Conservation (phyloP, 2,113 vertebrate genomes). For the Ctenomys sociabilis region DNA sequence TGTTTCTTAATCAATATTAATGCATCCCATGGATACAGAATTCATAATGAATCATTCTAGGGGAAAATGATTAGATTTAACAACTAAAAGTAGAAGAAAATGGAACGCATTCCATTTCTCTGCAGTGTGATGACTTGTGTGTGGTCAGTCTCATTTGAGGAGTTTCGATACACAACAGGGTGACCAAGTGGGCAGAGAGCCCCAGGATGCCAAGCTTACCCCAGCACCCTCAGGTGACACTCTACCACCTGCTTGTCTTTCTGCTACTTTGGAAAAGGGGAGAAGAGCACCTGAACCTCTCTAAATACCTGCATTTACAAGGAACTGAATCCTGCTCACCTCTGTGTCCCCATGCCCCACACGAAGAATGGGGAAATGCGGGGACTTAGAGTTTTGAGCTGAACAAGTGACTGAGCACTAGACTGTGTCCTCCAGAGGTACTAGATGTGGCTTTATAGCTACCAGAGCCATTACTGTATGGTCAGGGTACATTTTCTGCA, state of each 20-base stretch:
- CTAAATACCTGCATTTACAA: not conserved
- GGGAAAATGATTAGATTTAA: constrained; percentile 37
- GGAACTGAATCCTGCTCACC: not conserved
- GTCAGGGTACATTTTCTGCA: constrained; percentile 42
- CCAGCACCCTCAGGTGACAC: not conserved
- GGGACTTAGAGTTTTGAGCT: not conserved
- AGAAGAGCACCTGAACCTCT: not conserved
- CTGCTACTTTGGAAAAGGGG: not conserved
- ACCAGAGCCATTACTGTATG: not conserved
- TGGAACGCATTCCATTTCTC: not conserved
- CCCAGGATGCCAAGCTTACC: not conserved
- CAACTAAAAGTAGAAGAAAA: not conserved
- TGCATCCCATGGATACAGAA: constrained; percentile 62
- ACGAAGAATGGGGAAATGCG: not conserved
- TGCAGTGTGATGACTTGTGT: not conserved
- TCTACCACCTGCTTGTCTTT: not conserved
- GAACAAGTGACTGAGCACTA: not conserved
- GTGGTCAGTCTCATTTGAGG: not conserved
- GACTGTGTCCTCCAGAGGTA: constrained; percentile 32
- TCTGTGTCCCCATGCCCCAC: not conserved
- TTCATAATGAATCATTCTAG: constrained; percentile 73
- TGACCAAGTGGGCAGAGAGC: not conserved
- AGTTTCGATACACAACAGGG: fast-evolving
- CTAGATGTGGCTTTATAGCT: constrained; percentile 46
- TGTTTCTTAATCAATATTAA: constrained; percentile 83